A percentile compares a stretch with the other conserved stretches of the same genome.
Evolutionary conservation across 2,113 vertebrate species (phyloP).

Genomic region (Microcebus ravelobensis): DNA sequence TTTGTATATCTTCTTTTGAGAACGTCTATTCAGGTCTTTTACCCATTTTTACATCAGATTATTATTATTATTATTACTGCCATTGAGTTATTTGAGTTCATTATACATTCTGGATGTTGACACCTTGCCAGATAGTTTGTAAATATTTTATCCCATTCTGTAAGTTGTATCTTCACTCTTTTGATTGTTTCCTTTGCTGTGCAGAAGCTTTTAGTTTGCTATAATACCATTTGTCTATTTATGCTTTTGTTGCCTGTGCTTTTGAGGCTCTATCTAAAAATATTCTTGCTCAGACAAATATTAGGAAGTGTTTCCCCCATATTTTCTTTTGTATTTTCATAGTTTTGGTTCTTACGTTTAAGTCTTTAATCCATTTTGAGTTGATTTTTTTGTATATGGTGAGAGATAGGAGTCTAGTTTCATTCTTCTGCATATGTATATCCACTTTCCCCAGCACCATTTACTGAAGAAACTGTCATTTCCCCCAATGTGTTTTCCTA

Average conservation of each 20-base stretch:
- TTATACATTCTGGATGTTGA: neutral
- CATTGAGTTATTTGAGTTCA: neutral
- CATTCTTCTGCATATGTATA: neutral
- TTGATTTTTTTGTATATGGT: neutral
- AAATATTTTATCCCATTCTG: neutral
- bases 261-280: neutral
- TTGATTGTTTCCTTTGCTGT: neutral
- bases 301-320: neutral
- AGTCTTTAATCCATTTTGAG: neutral
- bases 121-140: neutral
- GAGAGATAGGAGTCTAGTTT: neutral
- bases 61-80: too few relatives aligned
- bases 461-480: neutral
- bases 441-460: neutral
- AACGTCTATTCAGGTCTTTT: neutral
- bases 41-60: neutral
- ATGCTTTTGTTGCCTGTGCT: neutral
- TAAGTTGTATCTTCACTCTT: neutral
- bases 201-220: neutral
- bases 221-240: neutral
- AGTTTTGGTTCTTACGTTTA: neutral
- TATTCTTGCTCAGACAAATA: neutral
- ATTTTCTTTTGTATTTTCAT: neutral
- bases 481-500: neutral
- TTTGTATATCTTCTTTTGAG: neutral